A percentile compares a stretch with the other conserved stretches of the same genome.
Conservation (phyloP, 2,888 invertebrate genomes). For the Lycia hirtaria region DNA sequence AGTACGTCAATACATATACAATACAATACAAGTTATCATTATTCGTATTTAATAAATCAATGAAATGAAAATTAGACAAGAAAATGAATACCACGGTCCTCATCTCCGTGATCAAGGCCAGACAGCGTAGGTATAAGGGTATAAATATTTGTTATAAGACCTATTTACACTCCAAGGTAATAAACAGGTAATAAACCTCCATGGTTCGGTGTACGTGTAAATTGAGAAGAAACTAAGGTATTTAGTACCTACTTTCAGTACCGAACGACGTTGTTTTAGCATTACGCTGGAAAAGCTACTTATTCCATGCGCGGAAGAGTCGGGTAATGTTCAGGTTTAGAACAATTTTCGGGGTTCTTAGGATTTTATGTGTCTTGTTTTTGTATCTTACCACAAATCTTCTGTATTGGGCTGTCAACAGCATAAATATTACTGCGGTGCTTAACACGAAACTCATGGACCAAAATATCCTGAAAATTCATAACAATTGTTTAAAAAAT, state of each 20-base stretch:
- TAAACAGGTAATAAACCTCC: conserved; percentile 12
- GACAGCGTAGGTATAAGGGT: neutral
- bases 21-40: neutral
- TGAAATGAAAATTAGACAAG: neutral
- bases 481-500: conserved; percentile 5
- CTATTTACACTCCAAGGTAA: neutral
- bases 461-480: conserved; percentile 73
- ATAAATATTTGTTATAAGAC: neutral
- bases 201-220: conserved; percentile 12
- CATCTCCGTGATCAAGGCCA: neutral
- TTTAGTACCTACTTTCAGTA: neutral
- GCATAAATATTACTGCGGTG: conserved; percentile 52
- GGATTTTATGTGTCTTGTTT: neutral
- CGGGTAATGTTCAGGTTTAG: too few relatives aligned
- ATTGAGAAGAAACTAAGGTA: neutral
- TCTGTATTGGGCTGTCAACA: conserved; percentile 62
- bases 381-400: conserved; percentile 65
- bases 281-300: neutral
- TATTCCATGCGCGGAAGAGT: conserved; percentile 1
- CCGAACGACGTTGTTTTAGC: neutral
- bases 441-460: conserved; percentile 55
- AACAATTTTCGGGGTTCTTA: too few relatives aligned
- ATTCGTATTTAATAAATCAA: neutral
- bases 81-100: neutral
- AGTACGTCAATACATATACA: too few relatives aligned